Evolutionary conservation across 2,888 invertebrate species (phyloP).

Genomic region (Darwinula stevensoni): DNA sequence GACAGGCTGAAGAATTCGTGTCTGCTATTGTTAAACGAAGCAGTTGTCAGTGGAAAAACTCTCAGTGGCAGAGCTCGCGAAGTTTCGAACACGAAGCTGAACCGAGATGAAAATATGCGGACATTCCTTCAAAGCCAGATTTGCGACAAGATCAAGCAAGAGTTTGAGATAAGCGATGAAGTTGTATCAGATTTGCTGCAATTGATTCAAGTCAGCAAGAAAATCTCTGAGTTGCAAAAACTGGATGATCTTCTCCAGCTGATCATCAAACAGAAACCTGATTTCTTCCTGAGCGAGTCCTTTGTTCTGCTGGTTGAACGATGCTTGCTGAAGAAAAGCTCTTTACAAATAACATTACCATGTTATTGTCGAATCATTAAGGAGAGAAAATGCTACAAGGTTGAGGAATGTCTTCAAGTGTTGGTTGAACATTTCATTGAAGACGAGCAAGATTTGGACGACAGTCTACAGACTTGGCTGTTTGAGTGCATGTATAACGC

Average conservation of each 20-base stretch:
- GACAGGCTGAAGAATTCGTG: not conserved
- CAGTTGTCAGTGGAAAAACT: not conserved
- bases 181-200: not conserved
- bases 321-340: constrained; percentile 1
- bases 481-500: not conserved
- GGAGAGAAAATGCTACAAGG: constrained; percentile 2
- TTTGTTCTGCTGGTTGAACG: constrained; percentile 1
- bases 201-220: constrained; percentile 1
- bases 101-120: not conserved
- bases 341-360: not conserved
- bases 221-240: not conserved
- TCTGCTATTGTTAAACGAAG: constrained; percentile 1
- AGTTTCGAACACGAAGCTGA: too few species aligned
- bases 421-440: constrained; percentile 1
- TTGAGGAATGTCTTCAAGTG: constrained; percentile 1
- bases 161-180: constrained; percentile 1
- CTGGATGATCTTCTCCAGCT: not conserved
- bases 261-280: constrained; percentile 1
- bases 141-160: not conserved
- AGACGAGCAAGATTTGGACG: not conserved
- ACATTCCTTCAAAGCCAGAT: constrained; percentile 1
- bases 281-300: not conserved
- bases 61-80: not conserved
- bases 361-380: constrained; percentile 2
- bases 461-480: not conserved